phyloP scores from a whole-genome alignment of 1,140 invertebrate species.

The Catajapyx aquilonaris region DNA sequence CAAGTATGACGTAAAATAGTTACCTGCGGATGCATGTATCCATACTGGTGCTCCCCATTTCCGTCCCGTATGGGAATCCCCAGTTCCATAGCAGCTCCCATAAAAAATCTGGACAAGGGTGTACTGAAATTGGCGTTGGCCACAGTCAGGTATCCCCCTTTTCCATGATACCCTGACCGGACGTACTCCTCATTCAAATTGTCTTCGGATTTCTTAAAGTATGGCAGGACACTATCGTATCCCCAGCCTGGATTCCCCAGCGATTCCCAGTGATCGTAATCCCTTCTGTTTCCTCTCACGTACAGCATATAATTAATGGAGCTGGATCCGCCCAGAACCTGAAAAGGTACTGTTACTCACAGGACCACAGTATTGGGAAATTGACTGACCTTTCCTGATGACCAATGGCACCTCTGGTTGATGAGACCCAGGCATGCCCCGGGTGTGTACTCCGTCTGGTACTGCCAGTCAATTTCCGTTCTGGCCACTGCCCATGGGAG shows the following conservation, averaged over 20 bases:
- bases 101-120: slow-evolving; percentile 15
- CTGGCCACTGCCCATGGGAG: slow-evolving; percentile 69
- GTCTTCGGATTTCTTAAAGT: slow-evolving; percentile 24
- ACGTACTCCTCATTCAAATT: slow-evolving; percentile 13
- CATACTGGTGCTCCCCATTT: slow-evolving; percentile 16
- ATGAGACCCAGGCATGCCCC: slow-evolving; percentile 37
- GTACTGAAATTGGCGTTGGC: slow-evolving; percentile 13
- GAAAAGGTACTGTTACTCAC: no score
- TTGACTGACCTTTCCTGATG: slow-evolving; percentile 50
- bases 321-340: slow-evolving; percentile 44
- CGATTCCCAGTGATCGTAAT: slow-evolving; percentile 35
- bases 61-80: slow-evolving; percentile 15
- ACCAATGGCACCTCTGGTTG: slow-evolving; percentile 60
- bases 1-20: no score
- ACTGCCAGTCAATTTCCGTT: slow-evolving; percentile 82
- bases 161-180: slow-evolving; percentile 14
- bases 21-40: no score
- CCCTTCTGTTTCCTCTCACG: slow-evolving; percentile 47
- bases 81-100: slow-evolving; percentile 14
- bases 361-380: no score
- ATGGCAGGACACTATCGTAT: slow-evolving; percentile 26
- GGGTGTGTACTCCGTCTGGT: slow-evolving; percentile 26
- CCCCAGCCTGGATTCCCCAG: slow-evolving; percentile 33
- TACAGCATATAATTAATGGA: slow-evolving; percentile 79
- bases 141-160: slow-evolving; percentile 16